Percentiles rank a stretch among this genome's conserved stretches.
Evolutionary conservation across 1,140 invertebrate genomes (phyloP).

Genomic region (Micrasema longulum): DNA sequence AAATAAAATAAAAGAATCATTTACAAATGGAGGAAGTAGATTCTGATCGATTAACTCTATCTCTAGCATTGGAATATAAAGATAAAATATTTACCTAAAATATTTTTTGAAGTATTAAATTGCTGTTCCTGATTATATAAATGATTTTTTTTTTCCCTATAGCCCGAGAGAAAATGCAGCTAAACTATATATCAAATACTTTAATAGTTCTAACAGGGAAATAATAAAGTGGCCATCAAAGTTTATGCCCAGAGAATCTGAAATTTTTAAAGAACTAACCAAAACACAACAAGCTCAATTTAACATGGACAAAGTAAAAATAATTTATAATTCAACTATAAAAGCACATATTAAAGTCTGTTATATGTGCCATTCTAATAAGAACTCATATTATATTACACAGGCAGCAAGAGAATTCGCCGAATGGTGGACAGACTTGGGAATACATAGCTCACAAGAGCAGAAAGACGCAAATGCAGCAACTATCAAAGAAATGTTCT

Average conservation of each 20-base stretch:
- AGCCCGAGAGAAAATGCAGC: not conserved
- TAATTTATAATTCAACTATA: too few relatives aligned
- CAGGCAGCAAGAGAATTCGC: slow-evolving; percentile 61
- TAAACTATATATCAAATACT: slow-evolving; percentile 32
- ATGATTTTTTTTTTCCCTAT: not conserved
- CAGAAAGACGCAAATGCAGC: slow-evolving; percentile 60
- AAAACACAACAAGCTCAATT: slow-evolving; percentile 19
- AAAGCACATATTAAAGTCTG: too few relatives aligned
- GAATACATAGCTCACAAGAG: slow-evolving; percentile 57
- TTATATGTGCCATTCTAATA: too few relatives aligned
- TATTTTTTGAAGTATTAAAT: too few relatives aligned
- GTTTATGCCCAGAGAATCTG: slow-evolving; percentile 26
- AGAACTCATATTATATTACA: too few relatives aligned
- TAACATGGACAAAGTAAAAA: slow-evolving; percentile 25
- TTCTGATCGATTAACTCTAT: too few relatives aligned
- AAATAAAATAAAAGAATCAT: too few relatives aligned
- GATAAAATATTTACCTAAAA: too few relatives aligned
- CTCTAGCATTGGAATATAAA: too few relatives aligned
- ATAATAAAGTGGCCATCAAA: slow-evolving; percentile 46
- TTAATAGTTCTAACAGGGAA: slow-evolving; percentile 25
- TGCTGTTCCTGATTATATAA: too few relatives aligned
- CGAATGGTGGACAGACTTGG: slow-evolving; percentile 63
- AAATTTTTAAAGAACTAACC: slow-evolving; percentile 11
- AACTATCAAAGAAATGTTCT: slow-evolving; percentile 66
- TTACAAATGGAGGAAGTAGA: too few relatives aligned